Evolutionary conservation across 2,888 invertebrate genomes (phyloP).

Genomic region (Folsomia candida): DNA sequence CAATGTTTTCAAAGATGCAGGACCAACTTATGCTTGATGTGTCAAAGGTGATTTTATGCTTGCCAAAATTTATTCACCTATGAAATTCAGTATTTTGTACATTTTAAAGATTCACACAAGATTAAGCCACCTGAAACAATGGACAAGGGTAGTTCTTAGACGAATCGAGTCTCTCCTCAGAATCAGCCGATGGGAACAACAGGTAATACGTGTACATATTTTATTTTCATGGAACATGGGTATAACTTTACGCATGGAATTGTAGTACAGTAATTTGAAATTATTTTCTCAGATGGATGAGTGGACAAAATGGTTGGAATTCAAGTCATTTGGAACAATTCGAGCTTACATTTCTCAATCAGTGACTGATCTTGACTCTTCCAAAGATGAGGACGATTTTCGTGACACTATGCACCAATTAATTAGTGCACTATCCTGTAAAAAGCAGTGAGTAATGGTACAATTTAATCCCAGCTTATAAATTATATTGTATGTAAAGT

Average conservation of each 20-base stretch:
- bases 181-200: slow-evolving; percentile 49
- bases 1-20: slow-evolving; percentile 27
- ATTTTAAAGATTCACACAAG: slow-evolving; percentile 35
- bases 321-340: slow-evolving; percentile 43
- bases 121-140: slow-evolving; percentile 36
- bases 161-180: slow-evolving; percentile 39
- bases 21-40: slow-evolving; percentile 26
- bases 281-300: slow-evolving; percentile 33
- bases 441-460: slow-evolving; percentile 35
- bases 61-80: neutral
- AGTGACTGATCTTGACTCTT: slow-evolving; percentile 31
- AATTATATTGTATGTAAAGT: neutral
- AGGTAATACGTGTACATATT: slow-evolving; percentile 27
- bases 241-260: too few species aligned
- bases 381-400: slow-evolving; percentile 34
- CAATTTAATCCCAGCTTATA: slow-evolving; percentile 2
- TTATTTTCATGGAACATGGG: neutral
- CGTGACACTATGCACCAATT: slow-evolving; percentile 41
- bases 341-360: slow-evolving; percentile 45
- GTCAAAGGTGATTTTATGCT: slow-evolving; percentile 21
- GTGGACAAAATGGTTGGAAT: slow-evolving; percentile 49
- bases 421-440: slow-evolving; percentile 43
- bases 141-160: slow-evolving; percentile 36
- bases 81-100: neutral
- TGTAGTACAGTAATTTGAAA: neutral